These are phyloP conservation scores for Belonocnema kinseyi DNA, from an alignment of 1,140 invertebrate genomes.

Conservation along the genomic window DNA sequence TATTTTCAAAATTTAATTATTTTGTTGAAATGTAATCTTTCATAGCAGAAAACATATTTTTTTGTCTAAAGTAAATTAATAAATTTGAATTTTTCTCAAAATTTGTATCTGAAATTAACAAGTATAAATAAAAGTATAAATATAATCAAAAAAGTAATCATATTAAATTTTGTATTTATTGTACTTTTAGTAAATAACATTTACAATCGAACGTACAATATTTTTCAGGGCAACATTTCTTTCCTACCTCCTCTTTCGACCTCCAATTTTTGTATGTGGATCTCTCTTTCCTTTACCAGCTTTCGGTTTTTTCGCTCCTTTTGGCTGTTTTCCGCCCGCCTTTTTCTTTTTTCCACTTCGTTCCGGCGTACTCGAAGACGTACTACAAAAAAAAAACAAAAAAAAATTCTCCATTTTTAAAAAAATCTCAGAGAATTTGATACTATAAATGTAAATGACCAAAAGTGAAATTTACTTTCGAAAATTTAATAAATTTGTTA, in stretches of 20 bases:
- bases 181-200: constrained; percentile 24
- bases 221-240: background rate
- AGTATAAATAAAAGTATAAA: no score
- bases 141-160: background rate
- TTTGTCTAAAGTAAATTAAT: no score
- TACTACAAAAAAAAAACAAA: background rate
- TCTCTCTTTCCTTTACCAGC: constrained; percentile 80
- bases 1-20: no score
- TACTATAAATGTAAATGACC: background rate
- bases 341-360: constrained; percentile 28
- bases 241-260: constrained; percentile 79
- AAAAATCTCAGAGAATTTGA: background rate
- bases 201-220: constrained; percentile 4
- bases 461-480: background rate
- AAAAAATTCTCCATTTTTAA: background rate
- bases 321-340: constrained; percentile 36
- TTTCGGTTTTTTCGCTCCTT: constrained; percentile 78
- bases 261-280: constrained; percentile 77
- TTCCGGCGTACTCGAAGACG: background rate
- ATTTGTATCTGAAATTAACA: no score
- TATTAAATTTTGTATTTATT: constrained; percentile 9
- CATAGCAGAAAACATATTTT: no score
- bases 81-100: no score
- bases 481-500: no score
- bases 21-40: no score